Evolutionary conservation across 92 coral and sea anemone species (phyloP).

Genomic region (Palythoa grandis): DNA sequence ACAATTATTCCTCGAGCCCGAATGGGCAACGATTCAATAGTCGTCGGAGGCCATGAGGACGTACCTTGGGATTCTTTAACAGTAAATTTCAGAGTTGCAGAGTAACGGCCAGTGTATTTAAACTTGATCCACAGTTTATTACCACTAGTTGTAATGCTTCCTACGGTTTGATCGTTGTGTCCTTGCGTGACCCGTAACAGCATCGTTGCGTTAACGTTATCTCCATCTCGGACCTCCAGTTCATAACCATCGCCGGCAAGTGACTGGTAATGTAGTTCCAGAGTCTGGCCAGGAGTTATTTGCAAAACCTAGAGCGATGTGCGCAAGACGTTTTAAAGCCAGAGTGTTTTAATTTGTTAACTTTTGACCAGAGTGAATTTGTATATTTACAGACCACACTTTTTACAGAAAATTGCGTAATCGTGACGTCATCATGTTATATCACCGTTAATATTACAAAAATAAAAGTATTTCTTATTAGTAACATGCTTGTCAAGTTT

Average conservation of each 20-base stretch:
- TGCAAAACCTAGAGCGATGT: background rate
- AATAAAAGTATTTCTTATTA: no score
- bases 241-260: conserved; percentile 27
- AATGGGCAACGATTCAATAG: no score
- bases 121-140: conserved; percentile 59
- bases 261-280: conserved; percentile 36
- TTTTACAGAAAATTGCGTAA: no score
- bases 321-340: no score
- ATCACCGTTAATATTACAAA: no score
- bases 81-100: background rate
- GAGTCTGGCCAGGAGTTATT: conserved; percentile 1
- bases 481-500: no score
- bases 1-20: no score
- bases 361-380: background rate
- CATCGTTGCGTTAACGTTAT: conserved; percentile 44
- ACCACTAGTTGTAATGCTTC: conserved; percentile 50
- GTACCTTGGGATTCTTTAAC: no score
- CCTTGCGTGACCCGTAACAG: background rate
- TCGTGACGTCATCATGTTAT: no score
- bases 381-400: no score
- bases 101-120: conserved; percentile 20
- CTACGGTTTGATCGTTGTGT: conserved; percentile 45
- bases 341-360: no score
- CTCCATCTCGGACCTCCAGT: conserved; percentile 53
- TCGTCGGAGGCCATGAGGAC: no score